These are phyloP conservation scores for Heterodera filipjevi DNA, from an alignment of 2,888 invertebrate genomes.

Conservation along the genomic window DNA sequence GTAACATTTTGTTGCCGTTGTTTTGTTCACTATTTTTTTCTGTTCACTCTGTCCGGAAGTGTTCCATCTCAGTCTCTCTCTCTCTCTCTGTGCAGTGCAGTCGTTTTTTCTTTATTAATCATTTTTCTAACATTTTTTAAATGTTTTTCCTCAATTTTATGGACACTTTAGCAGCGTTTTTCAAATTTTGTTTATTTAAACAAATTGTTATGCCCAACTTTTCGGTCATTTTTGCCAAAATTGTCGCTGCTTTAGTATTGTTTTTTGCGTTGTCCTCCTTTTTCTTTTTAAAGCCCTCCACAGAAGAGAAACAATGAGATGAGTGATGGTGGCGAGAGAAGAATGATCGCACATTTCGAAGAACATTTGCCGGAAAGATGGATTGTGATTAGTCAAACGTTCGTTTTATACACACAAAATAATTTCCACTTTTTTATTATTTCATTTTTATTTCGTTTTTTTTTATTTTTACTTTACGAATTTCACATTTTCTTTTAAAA, in stretches of 20 bases:
- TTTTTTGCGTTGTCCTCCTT: background rate
- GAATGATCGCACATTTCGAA: background rate
- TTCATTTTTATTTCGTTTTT: background rate
- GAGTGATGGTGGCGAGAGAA: no score
- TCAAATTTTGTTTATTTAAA: no score
- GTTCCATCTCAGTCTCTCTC: constrained; percentile 23
- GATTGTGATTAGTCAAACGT: constrained; percentile 4
- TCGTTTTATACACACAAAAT: no score
- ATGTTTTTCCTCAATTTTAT: no score
- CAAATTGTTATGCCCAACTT: no score
- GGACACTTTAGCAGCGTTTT: no score
- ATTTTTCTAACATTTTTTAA: no score
- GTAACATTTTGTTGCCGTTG: background rate
- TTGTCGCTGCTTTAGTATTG: background rate
- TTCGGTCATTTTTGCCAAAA: background rate
- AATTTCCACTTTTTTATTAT: background rate
- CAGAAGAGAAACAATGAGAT: background rate
- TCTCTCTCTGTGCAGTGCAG: background rate
- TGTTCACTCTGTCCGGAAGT: constrained; percentile 20
- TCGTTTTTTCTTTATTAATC: background rate
- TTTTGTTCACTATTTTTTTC: background rate
- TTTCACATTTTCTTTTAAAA: background rate
- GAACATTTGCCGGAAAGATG: background rate
- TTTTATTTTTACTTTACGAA: background rate
- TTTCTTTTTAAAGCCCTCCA: background rate